Conservation (phyloP, 2,797 vertebrate species). For the Mormyrops attenuatus region DNA sequence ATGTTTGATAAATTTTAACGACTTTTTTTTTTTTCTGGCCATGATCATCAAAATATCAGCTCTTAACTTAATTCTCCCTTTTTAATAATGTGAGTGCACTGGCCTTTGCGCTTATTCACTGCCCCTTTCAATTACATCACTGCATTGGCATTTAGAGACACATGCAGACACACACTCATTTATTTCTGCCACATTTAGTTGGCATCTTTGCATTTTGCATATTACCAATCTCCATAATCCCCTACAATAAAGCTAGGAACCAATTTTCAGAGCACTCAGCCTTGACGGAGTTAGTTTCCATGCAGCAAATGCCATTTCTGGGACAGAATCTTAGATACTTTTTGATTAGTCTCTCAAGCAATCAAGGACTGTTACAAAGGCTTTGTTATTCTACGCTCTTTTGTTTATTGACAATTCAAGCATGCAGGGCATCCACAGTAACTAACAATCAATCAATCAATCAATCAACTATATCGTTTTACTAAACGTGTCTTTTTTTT, state of each 20-base stretch:
- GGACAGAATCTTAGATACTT: constrained; percentile 59
- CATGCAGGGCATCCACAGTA: no score
- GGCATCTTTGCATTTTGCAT: constrained; percentile 2
- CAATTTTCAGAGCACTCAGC: constrained; percentile 67
- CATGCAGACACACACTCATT: background rate
- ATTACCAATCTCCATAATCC: constrained; percentile 43
- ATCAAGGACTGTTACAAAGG: background rate
- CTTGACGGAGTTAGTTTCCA: constrained; percentile 51
- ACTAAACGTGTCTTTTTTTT: background rate
- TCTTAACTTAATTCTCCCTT: constrained; percentile 55
- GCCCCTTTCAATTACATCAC: constrained; percentile 53
- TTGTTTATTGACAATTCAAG: background rate
- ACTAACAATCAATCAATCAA: background rate
- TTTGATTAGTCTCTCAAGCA: background rate
- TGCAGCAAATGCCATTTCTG: constrained; percentile 63
- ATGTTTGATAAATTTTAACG: constrained; percentile 13
- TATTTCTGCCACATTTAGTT: constrained; percentile 8
- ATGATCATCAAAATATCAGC: constrained; percentile 35
- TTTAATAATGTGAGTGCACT: constrained; percentile 58
- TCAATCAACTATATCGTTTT: background rate
- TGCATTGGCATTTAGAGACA: background rate
- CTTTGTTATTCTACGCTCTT: background rate
- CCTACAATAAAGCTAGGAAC: constrained; percentile 53
- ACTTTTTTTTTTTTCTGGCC: background rate
- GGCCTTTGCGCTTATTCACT: constrained; percentile 61